Evolutionary conservation across 23 tunicate genomes (phyloP).

Genomic region (Ciona savignyi): DNA sequence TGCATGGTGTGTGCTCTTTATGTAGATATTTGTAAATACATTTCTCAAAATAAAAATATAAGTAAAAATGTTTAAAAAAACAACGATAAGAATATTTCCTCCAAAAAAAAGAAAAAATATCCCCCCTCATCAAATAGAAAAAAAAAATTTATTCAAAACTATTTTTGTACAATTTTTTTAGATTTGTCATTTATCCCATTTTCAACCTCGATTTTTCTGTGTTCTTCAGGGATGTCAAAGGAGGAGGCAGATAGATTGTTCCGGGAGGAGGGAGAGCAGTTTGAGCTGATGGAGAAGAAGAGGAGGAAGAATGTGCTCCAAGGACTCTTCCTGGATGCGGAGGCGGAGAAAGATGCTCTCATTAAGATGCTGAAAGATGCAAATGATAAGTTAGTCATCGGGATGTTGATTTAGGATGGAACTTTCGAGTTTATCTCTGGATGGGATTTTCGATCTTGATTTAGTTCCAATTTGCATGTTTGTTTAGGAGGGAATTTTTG

Average conservation of each 20-base stretch:
- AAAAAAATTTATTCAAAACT: background rate
- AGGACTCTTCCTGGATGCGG: constrained; percentile 52
- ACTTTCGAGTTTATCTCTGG: background rate
- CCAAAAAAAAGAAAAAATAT: too few species aligned
- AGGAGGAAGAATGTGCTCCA: constrained; percentile 63
- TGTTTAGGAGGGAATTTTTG: too few species aligned
- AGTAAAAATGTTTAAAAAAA: too few species aligned
- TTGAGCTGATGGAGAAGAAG: constrained; percentile 43
- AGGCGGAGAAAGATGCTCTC: constrained; percentile 61
- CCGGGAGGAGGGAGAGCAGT: constrained; percentile 44
- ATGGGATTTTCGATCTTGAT: too few species aligned
- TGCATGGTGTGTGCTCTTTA: too few species aligned
- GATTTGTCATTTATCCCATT: background rate
- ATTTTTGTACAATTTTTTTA: background rate
- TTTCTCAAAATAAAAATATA: too few species aligned
- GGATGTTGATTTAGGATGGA: background rate
- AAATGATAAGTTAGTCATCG: constrained; percentile 35
- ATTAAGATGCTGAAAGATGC: constrained; percentile 29
- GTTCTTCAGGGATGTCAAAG: constrained; percentile 59
- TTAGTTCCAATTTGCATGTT: too few species aligned
- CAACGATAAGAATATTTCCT: too few species aligned
- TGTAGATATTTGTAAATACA: too few species aligned
- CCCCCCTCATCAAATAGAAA: background rate
- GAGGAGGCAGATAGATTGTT: constrained; percentile 52
- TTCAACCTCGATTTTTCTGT: background rate